phyloP scores from a whole-genome alignment of 2,113 vertebrate species.

The Malurus cyaneus region DNA sequence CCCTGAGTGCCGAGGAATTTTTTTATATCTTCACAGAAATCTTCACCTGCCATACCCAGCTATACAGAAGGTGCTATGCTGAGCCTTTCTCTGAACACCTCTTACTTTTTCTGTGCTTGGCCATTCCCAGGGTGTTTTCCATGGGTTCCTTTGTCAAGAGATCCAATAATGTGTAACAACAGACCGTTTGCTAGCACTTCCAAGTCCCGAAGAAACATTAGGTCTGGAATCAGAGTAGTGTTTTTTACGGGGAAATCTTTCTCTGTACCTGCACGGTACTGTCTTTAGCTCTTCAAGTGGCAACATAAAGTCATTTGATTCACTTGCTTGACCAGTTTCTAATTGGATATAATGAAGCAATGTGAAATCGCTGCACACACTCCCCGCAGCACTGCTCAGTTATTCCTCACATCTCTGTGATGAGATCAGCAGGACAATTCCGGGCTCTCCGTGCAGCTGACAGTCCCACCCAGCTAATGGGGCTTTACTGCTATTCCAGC shows the following conservation, averaged over 20 bases:
- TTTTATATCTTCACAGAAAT: not conserved
- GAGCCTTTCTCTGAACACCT: not conserved
- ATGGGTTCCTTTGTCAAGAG: not conserved
- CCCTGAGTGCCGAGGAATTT: not conserved
- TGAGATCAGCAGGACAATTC: not conserved
- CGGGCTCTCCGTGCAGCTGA: not conserved
- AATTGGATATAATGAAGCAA: not conserved
- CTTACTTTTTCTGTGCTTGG: not conserved
- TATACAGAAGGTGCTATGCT: not conserved
- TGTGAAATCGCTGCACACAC: not conserved
- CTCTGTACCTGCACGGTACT: not conserved
- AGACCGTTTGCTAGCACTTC: not conserved
- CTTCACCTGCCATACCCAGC: not conserved
- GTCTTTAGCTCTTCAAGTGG: not conserved
- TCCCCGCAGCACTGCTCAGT: not conserved
- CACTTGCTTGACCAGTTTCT: not conserved
- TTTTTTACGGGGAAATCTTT: not conserved
- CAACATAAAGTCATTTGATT: not conserved
- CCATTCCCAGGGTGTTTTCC: not conserved
- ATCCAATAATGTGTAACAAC: not conserved
- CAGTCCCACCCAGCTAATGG: not conserved
- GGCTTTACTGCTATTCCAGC: not conserved
- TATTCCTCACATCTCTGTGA: not conserved
- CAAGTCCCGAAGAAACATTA: fast-evolving
- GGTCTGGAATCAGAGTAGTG: not conserved